These are phyloP conservation scores for Catotricha subobsoleta DNA, from an alignment of 2,888 invertebrate species.

Conservation along the genomic window DNA sequence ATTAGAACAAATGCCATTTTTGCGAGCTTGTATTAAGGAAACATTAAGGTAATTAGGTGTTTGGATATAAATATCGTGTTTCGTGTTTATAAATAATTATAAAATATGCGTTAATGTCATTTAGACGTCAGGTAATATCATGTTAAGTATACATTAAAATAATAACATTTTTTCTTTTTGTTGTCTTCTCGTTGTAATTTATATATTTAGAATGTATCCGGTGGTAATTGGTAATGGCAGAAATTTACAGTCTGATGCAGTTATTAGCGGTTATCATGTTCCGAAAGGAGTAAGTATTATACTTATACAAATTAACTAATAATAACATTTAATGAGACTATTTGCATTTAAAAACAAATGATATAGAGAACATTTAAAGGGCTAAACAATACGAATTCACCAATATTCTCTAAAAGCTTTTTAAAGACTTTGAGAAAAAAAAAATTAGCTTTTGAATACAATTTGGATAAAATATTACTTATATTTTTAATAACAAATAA, in stretches of 20 bases:
- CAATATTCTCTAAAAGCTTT: no score
- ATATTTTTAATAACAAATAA: not conserved
- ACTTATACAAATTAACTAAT: no score
- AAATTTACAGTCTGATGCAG: slow-evolving; percentile 52
- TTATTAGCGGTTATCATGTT: slow-evolving; percentile 58
- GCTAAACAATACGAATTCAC: no score
- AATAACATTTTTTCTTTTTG: no score
- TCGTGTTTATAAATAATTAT: not conserved
- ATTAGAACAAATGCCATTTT: slow-evolving; percentile 47
- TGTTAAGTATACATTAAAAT: no score
- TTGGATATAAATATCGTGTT: no score
- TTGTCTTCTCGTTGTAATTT: not conserved
- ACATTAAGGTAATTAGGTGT: slow-evolving; percentile 39
- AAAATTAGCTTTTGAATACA: not conserved
- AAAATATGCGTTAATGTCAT: not conserved
- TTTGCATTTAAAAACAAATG: no score
- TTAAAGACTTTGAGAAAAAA: not conserved
- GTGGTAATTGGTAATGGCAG: slow-evolving; percentile 66
- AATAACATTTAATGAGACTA: no score
- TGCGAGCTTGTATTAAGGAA: slow-evolving; percentile 62
- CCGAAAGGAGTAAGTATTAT: slow-evolving; percentile 58
- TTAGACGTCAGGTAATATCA: not conserved
- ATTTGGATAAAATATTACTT: no score
- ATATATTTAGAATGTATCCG: slow-evolving; percentile 50
- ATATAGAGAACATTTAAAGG: no score